These are phyloP conservation scores for Pachydiplax longipennis DNA, from an alignment of 2,888 invertebrate genomes.

Conservation along the genomic window DNA sequence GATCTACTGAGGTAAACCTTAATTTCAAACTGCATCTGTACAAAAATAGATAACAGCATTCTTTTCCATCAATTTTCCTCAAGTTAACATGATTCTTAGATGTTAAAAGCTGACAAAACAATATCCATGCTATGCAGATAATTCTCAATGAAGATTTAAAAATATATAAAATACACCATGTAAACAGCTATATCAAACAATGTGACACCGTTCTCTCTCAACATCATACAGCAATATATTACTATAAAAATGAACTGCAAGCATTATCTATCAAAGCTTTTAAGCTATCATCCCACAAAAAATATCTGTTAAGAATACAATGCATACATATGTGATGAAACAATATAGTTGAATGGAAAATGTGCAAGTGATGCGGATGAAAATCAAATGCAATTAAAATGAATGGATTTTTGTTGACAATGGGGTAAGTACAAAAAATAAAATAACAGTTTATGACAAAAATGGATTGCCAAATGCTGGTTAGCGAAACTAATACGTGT, in stretches of 20 bases:
- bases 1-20: background rate
- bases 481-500: background rate
- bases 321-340: background rate
- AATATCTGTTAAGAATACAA: background rate
- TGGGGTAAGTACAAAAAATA: background rate
- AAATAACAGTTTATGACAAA: background rate
- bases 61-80: background rate
- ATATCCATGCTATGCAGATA: background rate
- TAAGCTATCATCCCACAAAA: background rate
- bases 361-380: background rate
- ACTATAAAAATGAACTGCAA: background rate
- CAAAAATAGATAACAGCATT: constrained; percentile 25
- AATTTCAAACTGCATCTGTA: background rate
- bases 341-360: background rate
- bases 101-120: background rate
- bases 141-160: background rate
- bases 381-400: background rate
- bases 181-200: background rate
- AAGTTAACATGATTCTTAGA: background rate
- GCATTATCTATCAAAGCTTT: background rate
- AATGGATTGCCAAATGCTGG: background rate
- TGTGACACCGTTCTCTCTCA: background rate
- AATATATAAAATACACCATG: background rate
- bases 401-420: background rate
- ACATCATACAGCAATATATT: background rate